phyloP scores from a whole-genome alignment of 2,797 vertebrate genomes.

The Nyctalus aviator region DNA sequence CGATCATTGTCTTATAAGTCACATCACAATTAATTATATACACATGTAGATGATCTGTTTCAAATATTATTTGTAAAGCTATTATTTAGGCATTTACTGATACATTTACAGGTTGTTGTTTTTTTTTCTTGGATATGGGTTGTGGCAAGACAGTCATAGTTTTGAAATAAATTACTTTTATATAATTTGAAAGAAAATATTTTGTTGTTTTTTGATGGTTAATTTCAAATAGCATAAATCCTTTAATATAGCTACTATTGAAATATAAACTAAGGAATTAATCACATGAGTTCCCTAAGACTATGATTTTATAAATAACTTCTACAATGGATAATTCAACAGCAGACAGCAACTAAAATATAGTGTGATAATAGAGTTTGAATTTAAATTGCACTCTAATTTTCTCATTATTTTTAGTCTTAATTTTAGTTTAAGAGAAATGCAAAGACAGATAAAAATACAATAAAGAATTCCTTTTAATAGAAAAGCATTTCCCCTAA shows the following conservation, averaged over 20 bases:
- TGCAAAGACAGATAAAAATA: constrained; percentile 37
- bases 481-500: not conserved
- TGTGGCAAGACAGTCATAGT: not conserved
- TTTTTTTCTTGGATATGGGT: not conserved
- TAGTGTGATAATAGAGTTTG: constrained; percentile 27
- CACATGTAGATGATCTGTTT: not conserved
- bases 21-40: not conserved
- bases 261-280: not conserved
- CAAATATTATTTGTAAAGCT: not conserved
- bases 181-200: not conserved
- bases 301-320: constrained; percentile 45
- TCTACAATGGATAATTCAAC: not conserved
- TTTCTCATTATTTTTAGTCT: constrained; percentile 61
- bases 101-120: not conserved
- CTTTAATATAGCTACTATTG: not conserved
- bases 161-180: constrained; percentile 38
- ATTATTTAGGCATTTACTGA: not conserved
- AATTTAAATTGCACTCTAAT: constrained; percentile 38
- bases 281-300: not conserved
- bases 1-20: not conserved
- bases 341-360: not conserved
- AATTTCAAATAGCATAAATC: constrained; percentile 43
- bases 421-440: constrained; percentile 64
- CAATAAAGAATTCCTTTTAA: constrained; percentile 28
- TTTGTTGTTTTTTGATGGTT: not conserved